A percentile compares a stretch with the other conserved stretches of the same genome.
Conservation (phyloP, 2,797 vertebrate species). For the Eurystomus glaucurus region DNA sequence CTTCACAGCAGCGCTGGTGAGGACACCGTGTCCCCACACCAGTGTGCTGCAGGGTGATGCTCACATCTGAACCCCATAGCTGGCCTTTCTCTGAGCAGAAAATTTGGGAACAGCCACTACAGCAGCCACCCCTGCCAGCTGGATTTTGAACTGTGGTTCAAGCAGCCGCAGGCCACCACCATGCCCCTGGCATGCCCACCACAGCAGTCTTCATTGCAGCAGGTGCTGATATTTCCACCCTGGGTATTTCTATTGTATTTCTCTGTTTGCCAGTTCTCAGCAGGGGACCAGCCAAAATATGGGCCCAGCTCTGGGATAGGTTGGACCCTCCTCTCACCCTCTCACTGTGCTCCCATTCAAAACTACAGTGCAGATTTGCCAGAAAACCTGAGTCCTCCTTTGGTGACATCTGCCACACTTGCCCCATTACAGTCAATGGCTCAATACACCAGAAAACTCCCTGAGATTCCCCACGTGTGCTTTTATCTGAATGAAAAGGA, state of each 20-base stretch:
- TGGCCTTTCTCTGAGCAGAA: background rate
- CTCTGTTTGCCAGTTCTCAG: background rate
- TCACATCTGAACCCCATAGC: accelerated
- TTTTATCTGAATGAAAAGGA: background rate
- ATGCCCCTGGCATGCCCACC: background rate
- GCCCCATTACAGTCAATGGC: background rate
- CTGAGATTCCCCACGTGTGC: background rate
- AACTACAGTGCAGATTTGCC: background rate
- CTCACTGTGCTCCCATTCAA: background rate
- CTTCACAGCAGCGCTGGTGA: background rate
- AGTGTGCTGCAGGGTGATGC: accelerated
- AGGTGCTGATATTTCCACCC: background rate
- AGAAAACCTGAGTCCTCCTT: background rate
- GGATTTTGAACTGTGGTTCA: background rate
- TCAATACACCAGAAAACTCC: background rate
- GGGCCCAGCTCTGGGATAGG: background rate
- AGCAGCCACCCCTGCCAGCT: background rate
- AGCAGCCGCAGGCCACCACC: accelerated
- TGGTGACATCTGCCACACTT: background rate
- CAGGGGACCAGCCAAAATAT: accelerated
- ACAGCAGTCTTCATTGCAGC: background rate
- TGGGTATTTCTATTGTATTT: background rate
- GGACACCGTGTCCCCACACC: accelerated
- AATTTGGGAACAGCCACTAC: background rate
- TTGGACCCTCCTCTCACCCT: accelerated